phyloP scores from a whole-genome alignment of 1,140 invertebrate genomes.

The Caenorhabditis latens region DNA sequence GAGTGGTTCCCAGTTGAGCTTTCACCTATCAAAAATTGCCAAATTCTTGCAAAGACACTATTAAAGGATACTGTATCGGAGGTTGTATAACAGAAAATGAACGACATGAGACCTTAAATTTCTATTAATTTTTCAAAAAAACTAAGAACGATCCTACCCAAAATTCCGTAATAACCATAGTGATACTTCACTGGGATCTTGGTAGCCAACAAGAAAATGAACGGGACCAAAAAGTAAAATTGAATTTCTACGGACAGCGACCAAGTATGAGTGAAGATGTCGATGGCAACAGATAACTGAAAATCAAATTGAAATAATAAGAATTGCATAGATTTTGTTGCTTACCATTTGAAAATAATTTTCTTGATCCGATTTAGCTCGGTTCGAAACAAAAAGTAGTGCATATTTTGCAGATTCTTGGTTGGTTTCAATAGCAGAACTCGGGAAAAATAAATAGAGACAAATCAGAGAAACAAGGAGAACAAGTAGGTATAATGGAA shows the following conservation, averaged over 20 bases:
- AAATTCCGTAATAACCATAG: neutral
- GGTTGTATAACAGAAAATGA: neutral
- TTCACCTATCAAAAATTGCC: slow-evolving; percentile 12
- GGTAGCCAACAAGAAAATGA: slow-evolving; percentile 6
- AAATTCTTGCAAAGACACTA: slow-evolving; percentile 33
- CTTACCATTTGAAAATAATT: slow-evolving; percentile 14
- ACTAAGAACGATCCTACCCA: too few relatives aligned
- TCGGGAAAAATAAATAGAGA: neutral
- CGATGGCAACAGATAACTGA: slow-evolving; percentile 33
- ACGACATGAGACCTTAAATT: neutral
- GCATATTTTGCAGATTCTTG: neutral
- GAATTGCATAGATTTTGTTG: neutral
- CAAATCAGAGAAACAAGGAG: neutral
- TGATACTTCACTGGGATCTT: neutral
- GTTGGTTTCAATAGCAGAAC: slow-evolving; percentile 6
- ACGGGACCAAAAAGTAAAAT: slow-evolving; percentile 50
- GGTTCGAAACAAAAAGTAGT: neutral
- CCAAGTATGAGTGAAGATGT: slow-evolving; percentile 58
- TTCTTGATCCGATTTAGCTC: slow-evolving; percentile 3
- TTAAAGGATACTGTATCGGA: slow-evolving; percentile 1
- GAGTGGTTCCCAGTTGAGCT: neutral
- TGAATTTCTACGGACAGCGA: slow-evolving; percentile 57
- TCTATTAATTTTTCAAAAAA: too few relatives aligned
- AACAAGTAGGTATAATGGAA: slow-evolving; percentile 1
- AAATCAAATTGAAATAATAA: neutral